Evolutionary conservation across 1,140 invertebrate species (phyloP), one percentile per base, ranked within the genome.

Genomic region (Polyergus mexicanus): DNA sequence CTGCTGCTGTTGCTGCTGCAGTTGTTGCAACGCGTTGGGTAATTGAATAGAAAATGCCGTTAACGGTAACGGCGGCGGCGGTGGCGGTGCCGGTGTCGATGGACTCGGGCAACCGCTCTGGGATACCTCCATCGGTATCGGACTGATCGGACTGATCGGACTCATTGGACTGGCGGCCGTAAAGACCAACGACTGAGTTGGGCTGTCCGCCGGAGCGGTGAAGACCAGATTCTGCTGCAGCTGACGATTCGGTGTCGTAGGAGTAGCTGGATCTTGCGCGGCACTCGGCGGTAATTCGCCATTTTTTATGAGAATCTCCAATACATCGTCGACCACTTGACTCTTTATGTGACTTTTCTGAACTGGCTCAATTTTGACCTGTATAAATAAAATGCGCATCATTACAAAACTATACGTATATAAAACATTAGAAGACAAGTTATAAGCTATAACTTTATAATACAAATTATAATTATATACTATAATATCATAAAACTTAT

Each of bases 241-340:
- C 65, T 95, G 94, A 63, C 93, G 93, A 89, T 94, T 93, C 1
- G 95, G 96, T 2, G 96, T 96, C 0, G 96, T 96, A n/a, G 97
- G 97, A 0, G 97, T 97, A 6, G 96, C 95, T 13, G 97, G 97
- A 89, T 98, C 97, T 80, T 97, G 96, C 7, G 97, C 98, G 1
- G 98, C 98, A 91, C 98, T 98, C 2, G 98, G 97, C 1, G 98
- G 98, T 25, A 99, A 92, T 92, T 99, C 98, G 62, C 98, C 98
- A 93, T 98, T 98, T 93, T 98, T 97, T 25, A 99, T 99, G 0
- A 99, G 95, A 90, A 99, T 99, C 92, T 99, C 98, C n/a, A 99
- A 94, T 0, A 99, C 98, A 94, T 99, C 98, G 92, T 99, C 98
- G 83, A 99, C 98, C 54, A 98, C 97, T 94, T 99, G 98, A 92